A percentile compares a stretch with the other conserved stretches of the same genome.
Evolutionary conservation across 2,113 vertebrate species (phyloP).

Genomic region (Pelecanus crispus): DNA sequence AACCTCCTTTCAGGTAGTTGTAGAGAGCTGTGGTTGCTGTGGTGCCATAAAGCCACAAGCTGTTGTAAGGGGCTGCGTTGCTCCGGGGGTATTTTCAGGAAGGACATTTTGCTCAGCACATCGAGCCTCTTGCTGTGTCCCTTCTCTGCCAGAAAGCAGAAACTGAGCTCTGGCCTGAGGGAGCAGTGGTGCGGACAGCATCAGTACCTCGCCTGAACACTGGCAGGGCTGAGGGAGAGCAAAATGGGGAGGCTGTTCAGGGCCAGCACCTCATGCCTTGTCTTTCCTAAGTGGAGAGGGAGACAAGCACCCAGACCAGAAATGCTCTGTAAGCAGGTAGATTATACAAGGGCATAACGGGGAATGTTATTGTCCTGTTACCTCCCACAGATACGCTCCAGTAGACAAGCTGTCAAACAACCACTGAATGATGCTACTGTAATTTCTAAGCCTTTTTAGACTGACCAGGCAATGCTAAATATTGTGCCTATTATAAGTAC

Average conservation of each 20-base stretch:
- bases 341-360: neutral
- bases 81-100: neutral
- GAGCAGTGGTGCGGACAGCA: neutral
- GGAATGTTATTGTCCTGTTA: neutral
- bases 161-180: neutral
- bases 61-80: neutral
- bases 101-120: neutral
- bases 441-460: neutral
- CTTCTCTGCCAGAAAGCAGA: neutral
- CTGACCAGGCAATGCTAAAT: neutral
- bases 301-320: neutral
- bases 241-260: rapidly evolving
- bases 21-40: neutral
- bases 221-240: neutral
- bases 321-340: neutral
- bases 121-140: neutral
- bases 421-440: neutral
- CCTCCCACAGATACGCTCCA: neutral
- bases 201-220: neutral
- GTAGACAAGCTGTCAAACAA: neutral
- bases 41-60: neutral
- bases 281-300: neutral
- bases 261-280: neutral
- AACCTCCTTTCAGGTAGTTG: too few species aligned
- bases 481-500: neutral